A percentile compares a stretch with the other conserved stretches of the same genome.
These are phyloP conservation scores for Xestia sexstrigata DNA, from an alignment of 2,888 invertebrate species.

Conservation along the genomic window DNA sequence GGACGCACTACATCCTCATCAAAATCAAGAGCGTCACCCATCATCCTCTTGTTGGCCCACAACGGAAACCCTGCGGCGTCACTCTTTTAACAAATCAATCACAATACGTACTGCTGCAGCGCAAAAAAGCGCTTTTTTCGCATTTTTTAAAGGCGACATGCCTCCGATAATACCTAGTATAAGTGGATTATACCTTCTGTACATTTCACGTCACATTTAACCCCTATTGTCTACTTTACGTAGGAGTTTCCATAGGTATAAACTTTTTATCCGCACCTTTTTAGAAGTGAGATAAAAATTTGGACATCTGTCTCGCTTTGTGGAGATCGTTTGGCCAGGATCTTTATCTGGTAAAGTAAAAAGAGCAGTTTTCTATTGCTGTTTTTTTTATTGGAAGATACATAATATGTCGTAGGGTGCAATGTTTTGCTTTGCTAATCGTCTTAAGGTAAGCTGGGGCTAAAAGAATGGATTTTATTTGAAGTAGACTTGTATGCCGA, in stretches of 20 bases:
- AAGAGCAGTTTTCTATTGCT: constrained; percentile 76
- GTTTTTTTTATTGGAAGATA: constrained; percentile 42
- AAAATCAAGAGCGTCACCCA: constrained; percentile 60
- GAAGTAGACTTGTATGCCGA: constrained; percentile 40
- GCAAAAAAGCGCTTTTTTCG: constrained; percentile 40
- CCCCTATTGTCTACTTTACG: constrained; percentile 85
- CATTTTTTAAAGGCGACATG: constrained; percentile 86
- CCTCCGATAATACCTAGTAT: constrained; percentile 76
- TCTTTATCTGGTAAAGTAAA: constrained; percentile 76
- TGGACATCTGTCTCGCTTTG: constrained; percentile 86
- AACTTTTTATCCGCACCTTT: constrained; percentile 79
- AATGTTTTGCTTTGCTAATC: constrained; percentile 63
- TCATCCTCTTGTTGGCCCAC: constrained; percentile 83
- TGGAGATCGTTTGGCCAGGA: constrained; percentile 75
- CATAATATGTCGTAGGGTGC: constrained; percentile 58
- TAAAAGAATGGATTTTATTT: constrained; percentile 57
- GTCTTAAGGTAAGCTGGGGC: constrained; percentile 58
- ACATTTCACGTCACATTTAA: constrained; percentile 89
- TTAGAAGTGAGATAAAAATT: constrained; percentile 78
- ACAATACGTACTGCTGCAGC: constrained; percentile 76
- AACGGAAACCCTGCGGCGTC: constrained; percentile 85
- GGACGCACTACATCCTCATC: constrained; percentile 42
- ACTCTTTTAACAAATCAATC: constrained; percentile 87
- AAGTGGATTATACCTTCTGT: constrained; percentile 88
- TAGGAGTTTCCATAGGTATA: constrained; percentile 80